Evolutionary conservation across 2,113 vertebrate species (phyloP), one percentile per base, ranked within the genome.

Genomic region (Lophotis ruficrista): DNA sequence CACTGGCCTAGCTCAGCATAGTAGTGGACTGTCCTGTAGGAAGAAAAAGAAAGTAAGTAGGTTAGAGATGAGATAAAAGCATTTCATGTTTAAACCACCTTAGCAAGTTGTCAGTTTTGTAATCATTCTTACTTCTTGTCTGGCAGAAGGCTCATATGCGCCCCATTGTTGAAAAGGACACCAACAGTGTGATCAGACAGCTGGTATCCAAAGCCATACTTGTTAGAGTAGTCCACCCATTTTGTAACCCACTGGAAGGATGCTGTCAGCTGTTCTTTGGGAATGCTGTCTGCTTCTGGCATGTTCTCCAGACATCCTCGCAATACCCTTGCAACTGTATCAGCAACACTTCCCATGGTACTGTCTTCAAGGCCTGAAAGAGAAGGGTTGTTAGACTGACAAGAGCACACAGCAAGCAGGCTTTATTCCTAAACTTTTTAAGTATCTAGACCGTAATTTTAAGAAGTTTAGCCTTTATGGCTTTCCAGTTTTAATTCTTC

Each of bases 171-270:
- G 98, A 99, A 99, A 92, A 99, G 99, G 62, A 99, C 99, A 41
- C 99, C 99, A 91, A 99, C 99, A 2, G 99, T 99, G 97, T 99
- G 99, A 98, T 99, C 99, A 9, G 99, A 99, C 93, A 99, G 98
- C 98, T 99, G 99, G 98, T 99, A 99, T 8, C 99, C 99, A 89
- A 99, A 99, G 97, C 99, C 99, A 0, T 99, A 99, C 95, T 99
- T 99, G 97, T 99, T 99, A 51, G 99, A 99, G 90, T 99, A 99
- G 97, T 99, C 99, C 76, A 99, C 99, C 99, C 99, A 99, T 96
- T 99, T 99, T 80, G 99, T 99, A 96, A 99, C 99, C 99, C 99
- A 99, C 75, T 99, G 99, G 96, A 99, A 99, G 58, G 97, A 99
- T 43, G 98, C 96, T 95, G 98, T 98, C 77, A 98, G 95, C 80